Conservation (phyloP, 2,888 invertebrate species). For the Dermolepida albohirtum region DNA sequence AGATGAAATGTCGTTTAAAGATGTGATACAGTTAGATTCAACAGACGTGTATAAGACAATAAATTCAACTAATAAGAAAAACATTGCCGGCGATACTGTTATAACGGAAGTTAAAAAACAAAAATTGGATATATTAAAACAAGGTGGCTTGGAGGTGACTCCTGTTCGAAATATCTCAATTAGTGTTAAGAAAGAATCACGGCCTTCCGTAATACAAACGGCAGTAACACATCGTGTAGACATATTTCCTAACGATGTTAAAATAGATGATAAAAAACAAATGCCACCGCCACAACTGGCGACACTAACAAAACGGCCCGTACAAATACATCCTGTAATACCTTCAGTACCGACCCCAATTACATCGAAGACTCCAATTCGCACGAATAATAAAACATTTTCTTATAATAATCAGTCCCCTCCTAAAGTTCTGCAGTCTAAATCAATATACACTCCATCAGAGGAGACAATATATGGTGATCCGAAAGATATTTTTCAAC, state of each 20-base stretch:
- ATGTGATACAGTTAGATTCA: slow-evolving; percentile 73
- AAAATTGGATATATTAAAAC: slow-evolving; percentile 80
- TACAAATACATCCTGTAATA: slow-evolving; percentile 22
- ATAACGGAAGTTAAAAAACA: slow-evolving; percentile 72
- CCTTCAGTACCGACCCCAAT: slow-evolving; percentile 26
- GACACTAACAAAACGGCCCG: slow-evolving; percentile 54
- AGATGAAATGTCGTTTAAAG: slow-evolving; percentile 71
- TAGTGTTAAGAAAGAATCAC: slow-evolving; percentile 57
- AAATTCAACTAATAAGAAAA: slow-evolving; percentile 50
- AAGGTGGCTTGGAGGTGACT: slow-evolving; percentile 81
- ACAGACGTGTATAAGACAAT: slow-evolving; percentile 50
- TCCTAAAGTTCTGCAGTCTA: slow-evolving; percentile 73
- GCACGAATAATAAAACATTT: slow-evolving; percentile 39
- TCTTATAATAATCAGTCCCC: slow-evolving; percentile 57
- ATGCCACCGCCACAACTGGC: slow-evolving; percentile 56
- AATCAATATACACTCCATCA: slow-evolving; percentile 73
- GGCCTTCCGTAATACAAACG: slow-evolving; percentile 59
- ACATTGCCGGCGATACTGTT: slow-evolving; percentile 58
- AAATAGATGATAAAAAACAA: slow-evolving; percentile 47
- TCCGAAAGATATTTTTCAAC: slow-evolving; percentile 76
- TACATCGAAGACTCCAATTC: slow-evolving; percentile 19
- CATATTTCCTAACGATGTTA: slow-evolving; percentile 39
- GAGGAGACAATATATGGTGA: slow-evolving; percentile 79
- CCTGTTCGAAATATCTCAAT: slow-evolving; percentile 66
- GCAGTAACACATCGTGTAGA: slow-evolving; percentile 25